These are phyloP conservation scores for Drosophila koepferae DNA, from an alignment of 2,888 invertebrate genomes.

Conservation along the genomic window DNA sequence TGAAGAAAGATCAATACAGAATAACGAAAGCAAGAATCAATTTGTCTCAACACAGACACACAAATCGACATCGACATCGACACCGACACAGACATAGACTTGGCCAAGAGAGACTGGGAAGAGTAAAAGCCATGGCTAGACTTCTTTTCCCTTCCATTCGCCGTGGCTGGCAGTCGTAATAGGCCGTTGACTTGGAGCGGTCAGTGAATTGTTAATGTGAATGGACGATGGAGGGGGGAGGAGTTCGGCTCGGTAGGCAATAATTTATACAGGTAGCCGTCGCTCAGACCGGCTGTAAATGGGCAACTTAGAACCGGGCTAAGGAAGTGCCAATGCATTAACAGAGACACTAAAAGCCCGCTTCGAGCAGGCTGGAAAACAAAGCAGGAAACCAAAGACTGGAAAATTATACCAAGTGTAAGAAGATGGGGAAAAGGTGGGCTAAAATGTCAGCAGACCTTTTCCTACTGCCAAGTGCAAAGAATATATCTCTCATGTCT, in stretches of 20 bases:
- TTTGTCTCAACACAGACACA: constrained; percentile 22
- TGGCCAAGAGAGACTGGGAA: constrained; percentile 4
- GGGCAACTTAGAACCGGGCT: constrained; percentile 33
- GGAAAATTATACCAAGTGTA: constrained; percentile 69
- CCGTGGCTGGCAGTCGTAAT: constrained; percentile 45
- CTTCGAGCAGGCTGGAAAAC: constrained; percentile 59
- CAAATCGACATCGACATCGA: constrained; percentile 10
- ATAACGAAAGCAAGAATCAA: constrained; percentile 61
- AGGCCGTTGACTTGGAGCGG: constrained; percentile 82
- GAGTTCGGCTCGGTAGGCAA: constrained; percentile 65
- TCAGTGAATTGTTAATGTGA: constrained; percentile 81
- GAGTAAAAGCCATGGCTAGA: constrained; percentile 51
- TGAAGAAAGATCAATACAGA: constrained; percentile 28
- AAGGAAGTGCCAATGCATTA: constrained; percentile 75
- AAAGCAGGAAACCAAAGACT: constrained; percentile 80
- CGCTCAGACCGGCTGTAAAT: constrained; percentile 49
- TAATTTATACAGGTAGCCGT: constrained; percentile 74
- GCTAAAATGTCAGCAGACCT: constrained; percentile 50
- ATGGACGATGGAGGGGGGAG: constrained; percentile 5
- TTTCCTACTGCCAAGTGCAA: constrained; percentile 40
- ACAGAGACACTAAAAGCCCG: constrained; percentile 57
- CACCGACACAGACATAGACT: not conserved
- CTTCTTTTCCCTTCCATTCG: constrained; percentile 55
- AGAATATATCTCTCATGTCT: constrained; percentile 19
- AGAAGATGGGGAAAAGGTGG: not conserved